Evolutionary conservation across 1,140 invertebrate genomes (phyloP).

Genomic region (Drusus annulatus): DNA sequence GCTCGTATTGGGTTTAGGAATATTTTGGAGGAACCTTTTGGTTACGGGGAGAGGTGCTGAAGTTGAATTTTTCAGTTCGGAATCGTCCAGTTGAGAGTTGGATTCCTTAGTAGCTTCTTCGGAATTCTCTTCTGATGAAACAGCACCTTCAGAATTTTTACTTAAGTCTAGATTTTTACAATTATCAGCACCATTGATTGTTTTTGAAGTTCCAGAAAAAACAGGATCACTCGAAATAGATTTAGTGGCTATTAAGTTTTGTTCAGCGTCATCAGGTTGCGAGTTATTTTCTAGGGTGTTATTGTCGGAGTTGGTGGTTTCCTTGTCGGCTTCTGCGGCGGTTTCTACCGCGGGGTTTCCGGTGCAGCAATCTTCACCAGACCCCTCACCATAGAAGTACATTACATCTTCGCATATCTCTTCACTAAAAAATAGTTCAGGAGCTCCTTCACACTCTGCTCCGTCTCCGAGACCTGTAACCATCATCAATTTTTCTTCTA

Average conservation of each 20-base stretch:
- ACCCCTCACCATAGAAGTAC: conserved; percentile 81
- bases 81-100: conserved; percentile 31
- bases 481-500: conserved; percentile 83
- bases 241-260: conserved; percentile 42
- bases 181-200: conserved; percentile 50
- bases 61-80: conserved; percentile 37
- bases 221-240: conserved; percentile 38
- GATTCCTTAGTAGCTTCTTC: conserved; percentile 38
- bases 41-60: conserved; percentile 57
- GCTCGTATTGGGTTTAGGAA: conserved; percentile 49
- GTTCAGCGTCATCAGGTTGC: conserved; percentile 11
- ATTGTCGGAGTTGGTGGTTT: conserved; percentile 33
- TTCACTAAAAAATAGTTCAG: conserved; percentile 71
- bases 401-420: conserved; percentile 81
- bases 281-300: conserved; percentile 56
- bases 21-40: conserved; percentile 59
- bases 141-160: conserved; percentile 38
- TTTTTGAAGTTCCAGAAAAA: conserved; percentile 28
- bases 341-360: conserved; percentile 71
- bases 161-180: conserved; percentile 44
- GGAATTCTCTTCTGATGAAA: conserved; percentile 52
- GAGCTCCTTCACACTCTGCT: conserved; percentile 77
- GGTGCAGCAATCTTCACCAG: conserved; percentile 79
- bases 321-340: conserved; percentile 11
- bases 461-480: conserved; percentile 83